Conservation (phyloP, 2,797 vertebrate species). For the Sebastolobus altivelis region DNA sequence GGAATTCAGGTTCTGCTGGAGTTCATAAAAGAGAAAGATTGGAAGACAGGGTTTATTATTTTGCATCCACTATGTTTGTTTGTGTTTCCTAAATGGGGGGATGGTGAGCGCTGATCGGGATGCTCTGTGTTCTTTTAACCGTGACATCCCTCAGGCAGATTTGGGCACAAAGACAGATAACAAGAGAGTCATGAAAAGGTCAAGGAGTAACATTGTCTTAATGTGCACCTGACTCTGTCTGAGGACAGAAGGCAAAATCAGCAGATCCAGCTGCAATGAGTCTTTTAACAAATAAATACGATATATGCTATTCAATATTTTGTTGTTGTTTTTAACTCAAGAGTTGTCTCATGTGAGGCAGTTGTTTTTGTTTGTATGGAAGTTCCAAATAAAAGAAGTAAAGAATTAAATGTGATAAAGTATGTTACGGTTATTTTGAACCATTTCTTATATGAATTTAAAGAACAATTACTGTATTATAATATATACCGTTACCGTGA, state of each 20-base stretch:
- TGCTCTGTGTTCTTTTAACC: conserved; percentile 51
- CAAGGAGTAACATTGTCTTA: conserved; percentile 62
- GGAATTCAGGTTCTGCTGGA: not conserved
- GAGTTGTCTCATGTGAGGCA: no score
- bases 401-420: no score
- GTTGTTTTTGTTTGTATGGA: no score
- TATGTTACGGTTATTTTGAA: not conserved
- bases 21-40: not conserved
- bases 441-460: rapidly evolving
- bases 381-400: no score
- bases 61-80: conserved; percentile 5
- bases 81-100: conserved; percentile 22
- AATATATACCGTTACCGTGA: not conserved
- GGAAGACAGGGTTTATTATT: not conserved
- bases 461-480: rapidly evolving
- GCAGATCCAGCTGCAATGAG: not conserved
- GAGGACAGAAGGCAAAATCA: conserved; percentile 18
- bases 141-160: conserved; percentile 47
- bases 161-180: conserved; percentile 49
- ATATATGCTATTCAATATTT: not conserved
- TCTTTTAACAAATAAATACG: not conserved
- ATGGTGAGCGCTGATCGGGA: conserved; percentile 29
- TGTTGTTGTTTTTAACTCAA: no score
- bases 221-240: conserved; percentile 44
- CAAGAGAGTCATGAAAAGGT: conserved; percentile 67